Evolutionary conservation across 2,888 invertebrate species (phyloP).

Genomic region (Orthonychiurus folsomi): DNA sequence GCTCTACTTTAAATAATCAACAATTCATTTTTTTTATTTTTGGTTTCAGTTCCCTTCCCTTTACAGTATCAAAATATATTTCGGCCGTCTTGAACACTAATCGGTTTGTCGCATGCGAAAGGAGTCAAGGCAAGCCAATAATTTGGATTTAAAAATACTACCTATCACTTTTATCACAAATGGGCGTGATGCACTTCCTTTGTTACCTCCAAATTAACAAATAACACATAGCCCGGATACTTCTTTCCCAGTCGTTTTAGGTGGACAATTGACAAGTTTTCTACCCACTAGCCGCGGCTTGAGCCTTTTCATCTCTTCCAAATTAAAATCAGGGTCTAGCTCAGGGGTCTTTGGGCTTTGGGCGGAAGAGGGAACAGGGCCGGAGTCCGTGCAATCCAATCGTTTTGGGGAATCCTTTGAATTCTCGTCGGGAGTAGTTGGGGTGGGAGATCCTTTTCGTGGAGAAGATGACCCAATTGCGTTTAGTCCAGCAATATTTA

Average conservation of each 20-base stretch:
- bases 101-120: too few species aligned
- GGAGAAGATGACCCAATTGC: slow-evolving; percentile 15
- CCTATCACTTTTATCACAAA: not conserved
- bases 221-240: slow-evolving; percentile 68
- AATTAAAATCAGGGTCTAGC: slow-evolving; percentile 38
- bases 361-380: slow-evolving; percentile 44
- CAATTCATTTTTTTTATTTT: not conserved
- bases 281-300: slow-evolving; percentile 58
- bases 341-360: slow-evolving; percentile 48
- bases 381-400: slow-evolving; percentile 8
- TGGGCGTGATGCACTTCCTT: not conserved
- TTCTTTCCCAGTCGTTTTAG: slow-evolving; percentile 61
- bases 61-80: not conserved
- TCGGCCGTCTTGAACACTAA: too few species aligned
- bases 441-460: slow-evolving; percentile 14
- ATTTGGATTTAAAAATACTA: too few species aligned
- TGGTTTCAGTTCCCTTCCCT: too few species aligned
- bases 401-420: slow-evolving; percentile 10
- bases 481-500: slow-evolving; percentile 11
- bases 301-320: slow-evolving; percentile 42
- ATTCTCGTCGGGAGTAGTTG: slow-evolving; percentile 17
- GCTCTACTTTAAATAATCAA: too few species aligned
- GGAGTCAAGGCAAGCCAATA: too few species aligned
- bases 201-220: not conserved
- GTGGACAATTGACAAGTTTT: slow-evolving; percentile 61